Evolutionary conservation across 2,888 invertebrate genomes (phyloP).

Genomic region (Drosophila kambysellisi): DNA sequence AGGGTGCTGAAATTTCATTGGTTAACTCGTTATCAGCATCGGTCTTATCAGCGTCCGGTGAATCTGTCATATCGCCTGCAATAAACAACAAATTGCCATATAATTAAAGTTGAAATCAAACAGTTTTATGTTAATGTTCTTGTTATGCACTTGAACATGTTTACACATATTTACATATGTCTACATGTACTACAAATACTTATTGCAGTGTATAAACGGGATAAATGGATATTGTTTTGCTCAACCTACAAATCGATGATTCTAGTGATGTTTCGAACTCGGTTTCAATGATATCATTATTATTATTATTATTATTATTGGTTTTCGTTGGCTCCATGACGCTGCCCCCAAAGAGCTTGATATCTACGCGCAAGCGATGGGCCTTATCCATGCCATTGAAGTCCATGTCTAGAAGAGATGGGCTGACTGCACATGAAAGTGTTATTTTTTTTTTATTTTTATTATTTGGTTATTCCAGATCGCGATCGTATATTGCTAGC

Average conservation of each 20-base stretch:
- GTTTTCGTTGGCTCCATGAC: conserved; percentile 24
- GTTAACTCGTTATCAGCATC: conserved; percentile 82
- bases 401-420: conserved; percentile 55
- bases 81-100: conserved; percentile 33
- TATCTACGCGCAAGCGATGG: conserved; percentile 64
- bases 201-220: not conserved
- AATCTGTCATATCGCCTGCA: conserved; percentile 73
- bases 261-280: not conserved
- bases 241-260: conserved; percentile 39
- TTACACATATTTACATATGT: not conserved
- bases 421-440: not conserved
- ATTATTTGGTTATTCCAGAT: not conserved
- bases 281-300: not conserved
- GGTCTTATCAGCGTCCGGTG: conserved; percentile 60
- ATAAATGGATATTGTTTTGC: not conserved
- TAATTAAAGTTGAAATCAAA: conserved; percentile 14
- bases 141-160: not conserved
- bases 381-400: conserved; percentile 75
- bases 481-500: conserved; percentile 10
- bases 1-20: conserved; percentile 97
- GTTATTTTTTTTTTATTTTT: not conserved
- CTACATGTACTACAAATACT: not conserved
- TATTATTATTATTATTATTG: not conserved
- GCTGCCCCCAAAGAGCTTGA: conserved; percentile 58
- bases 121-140: not conserved